Evolutionary conservation across 2,797 vertebrate species (phyloP).

Genomic region (Euthynnus affinis): DNA sequence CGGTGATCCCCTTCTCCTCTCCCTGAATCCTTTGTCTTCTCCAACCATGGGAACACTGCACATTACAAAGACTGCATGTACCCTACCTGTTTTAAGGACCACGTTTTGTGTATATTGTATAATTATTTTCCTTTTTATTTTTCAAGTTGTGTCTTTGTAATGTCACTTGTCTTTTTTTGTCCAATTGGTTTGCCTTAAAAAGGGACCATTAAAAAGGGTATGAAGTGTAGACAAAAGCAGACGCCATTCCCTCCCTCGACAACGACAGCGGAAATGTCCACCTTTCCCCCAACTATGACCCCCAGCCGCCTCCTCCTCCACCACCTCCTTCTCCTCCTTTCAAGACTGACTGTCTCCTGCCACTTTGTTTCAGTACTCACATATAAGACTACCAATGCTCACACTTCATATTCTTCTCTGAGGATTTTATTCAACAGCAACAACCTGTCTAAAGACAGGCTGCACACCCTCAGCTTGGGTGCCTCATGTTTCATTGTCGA

Average conservation of each 20-base stretch:
- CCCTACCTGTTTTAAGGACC: constrained; percentile 83
- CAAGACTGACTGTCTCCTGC: constrained; percentile 46
- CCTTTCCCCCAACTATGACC: constrained; percentile 35
- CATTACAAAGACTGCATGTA: constrained; percentile 85
- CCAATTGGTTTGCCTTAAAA: constrained; percentile 88
- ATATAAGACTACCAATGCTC: constrained; percentile 39
- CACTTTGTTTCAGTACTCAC: constrained; percentile 49
- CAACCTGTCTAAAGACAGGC: constrained; percentile 39
- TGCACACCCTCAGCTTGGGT: constrained; percentile 47
- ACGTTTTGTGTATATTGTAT: constrained; percentile 86
- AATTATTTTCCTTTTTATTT: constrained; percentile 80
- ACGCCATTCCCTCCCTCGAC: constrained; percentile 68
- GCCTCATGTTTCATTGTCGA: constrained; percentile 48
- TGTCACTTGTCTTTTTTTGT: constrained; percentile 75
- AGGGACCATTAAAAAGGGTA: constrained; percentile 89
- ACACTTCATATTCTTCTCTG: constrained; percentile 33
- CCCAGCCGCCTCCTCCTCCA: constrained; percentile 28
- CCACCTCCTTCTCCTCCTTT: constrained; percentile 22
- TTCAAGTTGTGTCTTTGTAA: constrained; percentile 66
- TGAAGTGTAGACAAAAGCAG: constrained; percentile 79
- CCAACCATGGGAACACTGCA: constrained; percentile 72
- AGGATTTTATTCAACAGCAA: constrained; percentile 62
- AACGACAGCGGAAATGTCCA: constrained; percentile 74
- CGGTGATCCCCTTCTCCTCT: constrained; percentile 8
- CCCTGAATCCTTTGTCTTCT: constrained; percentile 35